Conservation (phyloP, 2,113 vertebrate species). For the Caranx melampygus region DNA sequence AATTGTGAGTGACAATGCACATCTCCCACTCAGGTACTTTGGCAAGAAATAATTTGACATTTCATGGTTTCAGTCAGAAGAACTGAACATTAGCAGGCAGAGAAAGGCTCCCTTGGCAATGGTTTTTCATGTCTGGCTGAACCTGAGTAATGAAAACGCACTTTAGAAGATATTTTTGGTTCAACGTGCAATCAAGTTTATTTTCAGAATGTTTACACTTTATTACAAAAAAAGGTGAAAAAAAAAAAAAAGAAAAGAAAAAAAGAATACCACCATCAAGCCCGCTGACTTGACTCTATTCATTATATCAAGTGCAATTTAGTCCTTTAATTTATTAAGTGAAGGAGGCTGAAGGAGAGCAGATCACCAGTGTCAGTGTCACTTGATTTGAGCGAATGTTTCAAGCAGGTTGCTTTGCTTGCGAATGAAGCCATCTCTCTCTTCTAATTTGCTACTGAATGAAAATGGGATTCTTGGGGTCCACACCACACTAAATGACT, state of each 20-base stretch:
- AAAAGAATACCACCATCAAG: constrained; percentile 2
- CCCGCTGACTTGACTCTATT: constrained; percentile 9
- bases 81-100: constrained; percentile 39
- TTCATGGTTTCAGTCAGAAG: constrained; percentile 41
- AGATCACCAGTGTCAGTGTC: constrained; percentile 22
- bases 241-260: constrained; percentile 6
- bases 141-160: constrained; percentile 23
- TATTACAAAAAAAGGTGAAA: constrained; percentile 2
- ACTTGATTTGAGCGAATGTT: constrained; percentile 33
- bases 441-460: constrained; percentile 8
- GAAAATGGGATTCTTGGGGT: constrained; percentile 9
- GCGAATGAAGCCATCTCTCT: constrained; percentile 17
- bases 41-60: constrained; percentile 11
- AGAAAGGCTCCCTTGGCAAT: constrained; percentile 29
- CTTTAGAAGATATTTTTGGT: constrained; percentile 23
- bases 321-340: constrained; percentile 7
- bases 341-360: constrained; percentile 11
- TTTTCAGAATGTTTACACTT: constrained; percentile 28
- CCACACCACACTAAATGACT: constrained; percentile 11
- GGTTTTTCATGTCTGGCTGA: constrained; percentile 51
- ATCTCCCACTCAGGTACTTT: constrained; percentile 13
- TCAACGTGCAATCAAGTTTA: constrained; percentile 8
- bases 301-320: constrained; percentile 7
- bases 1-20: constrained; percentile 7
- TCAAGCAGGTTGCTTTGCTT: constrained; percentile 14